A percentile compares a stretch with the other conserved stretches of the same genome.
phyloP scores from a whole-genome alignment of 2,113 vertebrate genomes.

The Oryzias celebensis region DNA sequence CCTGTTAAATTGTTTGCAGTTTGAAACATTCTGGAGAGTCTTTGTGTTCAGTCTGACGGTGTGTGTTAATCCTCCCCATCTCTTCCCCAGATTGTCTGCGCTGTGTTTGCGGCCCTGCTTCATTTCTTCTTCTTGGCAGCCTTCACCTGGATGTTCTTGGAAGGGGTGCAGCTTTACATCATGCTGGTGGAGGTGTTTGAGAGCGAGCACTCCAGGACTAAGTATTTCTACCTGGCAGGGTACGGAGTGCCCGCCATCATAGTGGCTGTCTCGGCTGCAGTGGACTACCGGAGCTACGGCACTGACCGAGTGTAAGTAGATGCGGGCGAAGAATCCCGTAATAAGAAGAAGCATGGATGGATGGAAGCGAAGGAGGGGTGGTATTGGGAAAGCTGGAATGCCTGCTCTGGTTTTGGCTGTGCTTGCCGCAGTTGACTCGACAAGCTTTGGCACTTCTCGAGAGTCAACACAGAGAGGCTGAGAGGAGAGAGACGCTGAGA shows the following conservation, averaged over 20 bases:
- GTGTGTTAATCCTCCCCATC: slow-evolving; percentile 42
- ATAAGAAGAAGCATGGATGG: slow-evolving; percentile 23
- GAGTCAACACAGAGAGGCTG: slow-evolving; percentile 53
- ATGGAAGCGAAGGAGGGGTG: slow-evolving; percentile 14
- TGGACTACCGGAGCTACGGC: slow-evolving; percentile 97
- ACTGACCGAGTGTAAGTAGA: slow-evolving; percentile 82
- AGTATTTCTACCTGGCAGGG: slow-evolving; percentile 96
- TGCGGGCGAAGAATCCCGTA: slow-evolving; percentile 3
- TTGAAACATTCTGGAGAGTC: not conserved
- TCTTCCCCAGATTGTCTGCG: slow-evolving; percentile 88
- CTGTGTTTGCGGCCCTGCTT: slow-evolving; percentile 94
- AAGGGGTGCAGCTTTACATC: slow-evolving; percentile 98
- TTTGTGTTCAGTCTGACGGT: slow-evolving; percentile 10
- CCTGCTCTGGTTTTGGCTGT: slow-evolving; percentile 78
- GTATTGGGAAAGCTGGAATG: slow-evolving; percentile 25
- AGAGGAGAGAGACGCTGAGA: slow-evolving; percentile 41
- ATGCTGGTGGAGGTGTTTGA: slow-evolving; percentile 99
- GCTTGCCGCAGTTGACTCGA: slow-evolving; percentile 43
- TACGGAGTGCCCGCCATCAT: slow-evolving; percentile 96
- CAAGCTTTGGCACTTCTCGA: slow-evolving; percentile 61
- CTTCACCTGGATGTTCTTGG: slow-evolving; percentile 99
- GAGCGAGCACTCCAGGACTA: slow-evolving; percentile 93
- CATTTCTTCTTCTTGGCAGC: slow-evolving; percentile 99
- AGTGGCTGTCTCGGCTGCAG: slow-evolving; percentile 91
- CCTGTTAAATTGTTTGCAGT: too few relatives aligned